These are phyloP conservation scores for Podargus strigoides DNA, from an alignment of 2,797 vertebrate genomes.

Conservation along the genomic window DNA sequence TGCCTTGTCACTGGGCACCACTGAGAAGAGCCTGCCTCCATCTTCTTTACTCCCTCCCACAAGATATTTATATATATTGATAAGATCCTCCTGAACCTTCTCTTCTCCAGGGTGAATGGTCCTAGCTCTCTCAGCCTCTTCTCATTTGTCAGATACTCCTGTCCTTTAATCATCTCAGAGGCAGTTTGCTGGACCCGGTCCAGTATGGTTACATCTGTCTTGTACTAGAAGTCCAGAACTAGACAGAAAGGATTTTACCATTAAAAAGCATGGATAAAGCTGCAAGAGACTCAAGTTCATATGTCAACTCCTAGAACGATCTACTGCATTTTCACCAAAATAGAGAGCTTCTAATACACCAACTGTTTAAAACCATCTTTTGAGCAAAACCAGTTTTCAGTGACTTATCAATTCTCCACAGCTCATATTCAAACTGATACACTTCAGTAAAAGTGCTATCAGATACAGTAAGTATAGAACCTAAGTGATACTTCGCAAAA, in stretches of 20 bases:
- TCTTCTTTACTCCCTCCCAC: neutral
- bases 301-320: neutral
- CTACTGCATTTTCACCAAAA: neutral
- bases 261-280: neutral
- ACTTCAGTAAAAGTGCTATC: neutral
- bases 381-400: neutral
- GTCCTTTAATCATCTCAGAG: neutral
- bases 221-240: neutral
- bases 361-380: neutral
- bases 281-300: neutral
- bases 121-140: neutral
- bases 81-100: neutral
- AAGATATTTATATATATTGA: neutral
- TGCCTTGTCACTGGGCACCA: neutral
- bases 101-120: neutral
- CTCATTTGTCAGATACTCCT: neutral
- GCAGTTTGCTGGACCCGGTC: neutral
- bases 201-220: neutral
- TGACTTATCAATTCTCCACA: neutral
- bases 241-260: neutral
- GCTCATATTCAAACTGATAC: neutral
- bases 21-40: neutral
- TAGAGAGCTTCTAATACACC: neutral
- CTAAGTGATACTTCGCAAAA: neutral
- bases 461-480: neutral